Percentiles rank a stretch among this genome's conserved stretches.
These are phyloP conservation scores for Oreotragus oreotragus DNA, from an alignment of 2,113 vertebrate genomes.

Conservation along the genomic window DNA sequence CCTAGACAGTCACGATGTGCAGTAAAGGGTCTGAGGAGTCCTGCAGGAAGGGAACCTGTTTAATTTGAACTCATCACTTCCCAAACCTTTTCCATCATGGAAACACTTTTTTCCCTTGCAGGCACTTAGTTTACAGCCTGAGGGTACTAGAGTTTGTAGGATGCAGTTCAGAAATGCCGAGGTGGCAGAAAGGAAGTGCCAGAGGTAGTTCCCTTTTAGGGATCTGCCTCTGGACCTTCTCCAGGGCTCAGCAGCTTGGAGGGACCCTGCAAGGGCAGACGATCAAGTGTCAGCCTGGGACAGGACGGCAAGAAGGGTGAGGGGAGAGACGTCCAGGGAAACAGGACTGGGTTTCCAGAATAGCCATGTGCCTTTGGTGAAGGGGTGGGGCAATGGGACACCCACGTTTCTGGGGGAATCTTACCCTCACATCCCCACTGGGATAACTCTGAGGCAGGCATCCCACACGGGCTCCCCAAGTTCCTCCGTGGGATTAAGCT, in stretches of 20 bases:
- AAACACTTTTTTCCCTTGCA: not conserved
- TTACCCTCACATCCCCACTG: not conserved
- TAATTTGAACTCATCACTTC: not conserved
- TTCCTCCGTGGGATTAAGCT: not conserved
- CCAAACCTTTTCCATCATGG: not conserved
- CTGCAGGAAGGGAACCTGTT: not conserved
- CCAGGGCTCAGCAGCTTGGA: not conserved
- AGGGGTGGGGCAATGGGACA: too few species aligned
- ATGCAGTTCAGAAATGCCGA: not conserved
- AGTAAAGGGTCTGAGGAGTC: not conserved
- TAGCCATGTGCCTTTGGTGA: not conserved
- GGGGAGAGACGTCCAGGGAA: not conserved
- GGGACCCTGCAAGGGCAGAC: not conserved
- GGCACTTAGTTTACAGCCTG: not conserved
- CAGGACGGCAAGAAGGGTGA: not conserved
- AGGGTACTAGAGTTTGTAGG: not conserved
- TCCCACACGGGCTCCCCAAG: fast-evolving
- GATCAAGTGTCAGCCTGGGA: not conserved
- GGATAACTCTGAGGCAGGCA: not conserved
- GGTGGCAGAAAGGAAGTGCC: not conserved
- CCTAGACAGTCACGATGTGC: not conserved
- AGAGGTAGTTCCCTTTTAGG: not conserved
- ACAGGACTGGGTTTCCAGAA: not conserved
- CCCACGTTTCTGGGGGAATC: not conserved
- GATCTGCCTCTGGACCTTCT: not conserved